These are phyloP conservation scores for Ichneumoninae sp. DNA, from an alignment of 2,888 invertebrate genomes.

Conservation along the genomic window DNA sequence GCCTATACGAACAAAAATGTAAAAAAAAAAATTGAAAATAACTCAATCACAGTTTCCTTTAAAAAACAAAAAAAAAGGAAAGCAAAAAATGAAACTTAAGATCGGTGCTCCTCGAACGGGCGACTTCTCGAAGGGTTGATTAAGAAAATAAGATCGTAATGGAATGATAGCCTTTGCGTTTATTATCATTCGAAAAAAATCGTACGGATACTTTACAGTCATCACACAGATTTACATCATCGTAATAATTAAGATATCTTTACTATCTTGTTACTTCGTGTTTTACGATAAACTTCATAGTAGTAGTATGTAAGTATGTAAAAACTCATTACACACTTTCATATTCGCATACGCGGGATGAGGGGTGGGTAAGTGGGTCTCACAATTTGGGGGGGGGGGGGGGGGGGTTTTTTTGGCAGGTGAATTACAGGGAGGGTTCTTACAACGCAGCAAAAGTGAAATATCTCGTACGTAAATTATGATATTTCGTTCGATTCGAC, in stretches of 20 bases:
- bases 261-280: slow-evolving; percentile 59
- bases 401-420: background rate
- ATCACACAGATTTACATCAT: slow-evolving; percentile 66
- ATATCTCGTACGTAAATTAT: slow-evolving; percentile 39
- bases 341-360: slow-evolving; percentile 39
- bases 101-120: background rate
- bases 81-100: too few relatives aligned
- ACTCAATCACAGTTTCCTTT: too few relatives aligned
- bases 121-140: background rate
- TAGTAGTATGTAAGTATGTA: slow-evolving; percentile 48
- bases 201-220: slow-evolving; percentile 70
- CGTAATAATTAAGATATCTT: slow-evolving; percentile 67
- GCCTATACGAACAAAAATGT: too few relatives aligned
- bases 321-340: slow-evolving; percentile 62
- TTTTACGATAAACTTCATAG: slow-evolving; percentile 61
- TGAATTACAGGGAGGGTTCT: slow-evolving; percentile 22
- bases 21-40: too few relatives aligned
- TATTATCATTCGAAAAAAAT: slow-evolving; percentile 68
- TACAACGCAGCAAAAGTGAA: slow-evolving; percentile 15
- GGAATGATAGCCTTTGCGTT: slow-evolving; percentile 71
- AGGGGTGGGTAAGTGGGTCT: slow-evolving; percentile 7
- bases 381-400: background rate
- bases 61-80: too few relatives aligned
- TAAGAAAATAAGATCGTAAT: slow-evolving; percentile 35
- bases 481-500: slow-evolving; percentile 50